Conservation (phyloP, 2,888 invertebrate species). For the Autographa pulchrina region DNA sequence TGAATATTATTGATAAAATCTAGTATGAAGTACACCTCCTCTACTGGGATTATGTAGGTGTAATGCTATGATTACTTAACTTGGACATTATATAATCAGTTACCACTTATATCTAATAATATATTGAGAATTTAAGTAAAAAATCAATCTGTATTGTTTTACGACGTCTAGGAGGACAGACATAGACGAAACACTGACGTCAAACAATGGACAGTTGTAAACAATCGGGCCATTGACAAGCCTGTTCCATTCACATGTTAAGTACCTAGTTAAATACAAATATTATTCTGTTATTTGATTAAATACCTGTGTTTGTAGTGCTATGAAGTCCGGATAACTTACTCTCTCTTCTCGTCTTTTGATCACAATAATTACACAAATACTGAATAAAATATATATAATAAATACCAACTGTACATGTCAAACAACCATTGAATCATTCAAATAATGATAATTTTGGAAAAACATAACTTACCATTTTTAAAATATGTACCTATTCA, state of each 20-base stretch:
- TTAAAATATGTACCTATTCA: slow-evolving; percentile 46
- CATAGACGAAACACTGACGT: background rate
- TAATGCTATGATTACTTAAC: background rate
- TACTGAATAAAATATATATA: background rate
- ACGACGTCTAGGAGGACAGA: background rate
- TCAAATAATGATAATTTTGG: slow-evolving; percentile 45
- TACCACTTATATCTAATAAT: background rate
- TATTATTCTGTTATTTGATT: background rate
- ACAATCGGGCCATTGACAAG: background rate
- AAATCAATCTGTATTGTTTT: background rate
- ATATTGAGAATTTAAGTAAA: background rate
- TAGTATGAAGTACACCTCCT: no score
- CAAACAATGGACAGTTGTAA: background rate
- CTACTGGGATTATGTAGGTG: no score
- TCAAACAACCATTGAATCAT: slow-evolving; percentile 53
- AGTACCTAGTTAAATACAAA: background rate
- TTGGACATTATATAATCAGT: background rate
- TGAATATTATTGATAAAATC: no score
- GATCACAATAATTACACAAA: background rate
- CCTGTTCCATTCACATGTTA: background rate
- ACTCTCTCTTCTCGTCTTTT: background rate
- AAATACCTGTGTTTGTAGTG: background rate
- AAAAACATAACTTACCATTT: slow-evolving; percentile 35
- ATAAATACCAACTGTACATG: background rate
- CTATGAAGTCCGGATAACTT: background rate